Conservation (phyloP, 2,888 invertebrate species). For the Dynastes grantii region DNA sequence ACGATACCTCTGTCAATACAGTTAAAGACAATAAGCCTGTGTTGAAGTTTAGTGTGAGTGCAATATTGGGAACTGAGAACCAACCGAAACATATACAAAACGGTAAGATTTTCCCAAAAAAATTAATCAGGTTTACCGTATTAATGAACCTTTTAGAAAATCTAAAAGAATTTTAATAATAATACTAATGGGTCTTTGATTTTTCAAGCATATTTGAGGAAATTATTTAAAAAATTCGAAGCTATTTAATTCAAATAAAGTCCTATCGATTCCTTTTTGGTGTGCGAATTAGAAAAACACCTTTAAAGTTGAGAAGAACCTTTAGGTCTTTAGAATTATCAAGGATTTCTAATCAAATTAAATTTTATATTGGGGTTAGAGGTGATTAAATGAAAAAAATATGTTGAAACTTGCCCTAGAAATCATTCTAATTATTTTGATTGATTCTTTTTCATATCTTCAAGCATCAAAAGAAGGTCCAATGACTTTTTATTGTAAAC, state of each 20-base stretch:
- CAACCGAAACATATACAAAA: slow-evolving; percentile 58
- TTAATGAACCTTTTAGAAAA: background rate
- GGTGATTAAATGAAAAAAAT: too few species aligned
- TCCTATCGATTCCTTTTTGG: too few species aligned
- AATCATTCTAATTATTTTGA: too few species aligned
- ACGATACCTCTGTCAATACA: background rate
- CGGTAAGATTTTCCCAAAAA: slow-evolving; percentile 56
- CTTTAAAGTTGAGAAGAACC: too few species aligned
- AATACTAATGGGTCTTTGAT: background rate
- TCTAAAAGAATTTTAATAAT: background rate
- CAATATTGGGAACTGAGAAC: slow-evolving; percentile 82
- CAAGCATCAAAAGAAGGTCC: background rate
- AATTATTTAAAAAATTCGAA: background rate
- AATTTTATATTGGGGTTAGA: background rate
- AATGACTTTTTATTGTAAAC: too few species aligned
- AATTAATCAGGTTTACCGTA: background rate
- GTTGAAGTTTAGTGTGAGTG: slow-evolving; percentile 94
- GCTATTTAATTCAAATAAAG: background rate
- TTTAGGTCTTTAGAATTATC: too few species aligned
- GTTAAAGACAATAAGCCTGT: slow-evolving; percentile 78
- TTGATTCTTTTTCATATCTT: background rate
- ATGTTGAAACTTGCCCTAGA: too few species aligned
- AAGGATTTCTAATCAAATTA: background rate
- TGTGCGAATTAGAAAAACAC: too few species aligned
- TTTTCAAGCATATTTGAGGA: slow-evolving; percentile 17